Evolutionary conservation across 1,140 invertebrate species (phyloP), one percentile per base, ranked within the genome.

Genomic region (Bactericera cockerelli): DNA sequence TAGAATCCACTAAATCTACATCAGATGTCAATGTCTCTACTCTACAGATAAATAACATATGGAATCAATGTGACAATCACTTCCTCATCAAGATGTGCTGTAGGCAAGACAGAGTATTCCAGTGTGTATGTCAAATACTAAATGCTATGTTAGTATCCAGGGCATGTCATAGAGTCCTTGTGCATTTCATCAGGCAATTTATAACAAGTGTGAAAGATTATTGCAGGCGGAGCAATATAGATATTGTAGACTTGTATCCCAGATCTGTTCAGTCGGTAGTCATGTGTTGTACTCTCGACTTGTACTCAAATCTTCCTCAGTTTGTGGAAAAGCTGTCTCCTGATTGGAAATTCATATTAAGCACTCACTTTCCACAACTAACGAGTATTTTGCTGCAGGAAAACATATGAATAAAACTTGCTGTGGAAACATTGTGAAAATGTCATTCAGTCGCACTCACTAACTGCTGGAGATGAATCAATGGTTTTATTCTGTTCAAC

Each of bases 51-150:
- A 6, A 4, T 13, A 31, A 49, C 42, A 22, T 49, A 6, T 49
- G 42, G 42, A 49, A 16, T 19, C n/a, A 16, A 49, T 22, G 4
- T 49, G 42, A 49, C 22, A 49, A 22, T n/a, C 22, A 49, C n/a
- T 49, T 49, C 19, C 42, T 49, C 42, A 49, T 49, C 22, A 49
- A 49, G 19, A 49, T 49, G 42, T 49, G 42, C 22, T 49, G n/a
- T 16, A 19, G 8, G 8, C 6, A n/a, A 10, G n/a, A 49, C n/a
- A 4, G 8, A 6, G 3, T 22, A 4, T 49, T 49, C 42, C n/a
- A 19, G 8, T 6, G 8, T 19, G 42, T 49, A 4, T 19, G 42
- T 49, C 42, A 19, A 22, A 49, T 49, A 49, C 19, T 49, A 22
- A 4, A 49, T 6, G 42, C n/a, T 19, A 22, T 49, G 22, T 16